Base-by-base conservation (phyloP, 2,797 vertebrate species). In the Eleutherodactylus coqui region DNA sequence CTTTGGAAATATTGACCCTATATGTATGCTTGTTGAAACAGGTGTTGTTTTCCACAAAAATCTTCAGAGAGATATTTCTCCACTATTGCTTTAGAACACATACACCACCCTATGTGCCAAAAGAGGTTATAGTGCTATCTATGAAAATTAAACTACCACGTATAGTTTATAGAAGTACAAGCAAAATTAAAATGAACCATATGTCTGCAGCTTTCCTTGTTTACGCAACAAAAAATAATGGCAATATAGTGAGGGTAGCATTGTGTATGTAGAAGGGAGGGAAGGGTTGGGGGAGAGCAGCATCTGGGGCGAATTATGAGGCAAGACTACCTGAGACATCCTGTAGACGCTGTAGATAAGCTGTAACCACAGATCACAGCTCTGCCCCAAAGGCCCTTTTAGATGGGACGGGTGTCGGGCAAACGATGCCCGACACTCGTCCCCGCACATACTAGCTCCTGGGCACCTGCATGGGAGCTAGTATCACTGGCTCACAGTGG, bases 21-120 rank as follows among this genome's bases (percentile, higher is more conserved):
- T 41, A 49, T 32, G 4, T 67, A 19, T 70, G 32, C 64, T 70
- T 79, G 72, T 75, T 84, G 27, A 75, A 76, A 76, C 72, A 83
- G 69, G 82, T 83, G 53, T 58, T 76, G 34, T 41, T 70, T 70
- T n/a, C 21, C 21, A 55, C 24, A 55, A 55, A 24, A 55, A n/a
- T n/a, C 8, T 8, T 55, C 19, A n/a, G 24, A 55, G 53, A n/a
- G 3, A 55, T n/a, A 10, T 41, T 24, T 70, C 8, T 21, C n/a
- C n/a, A n/a, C 17, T 38, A 70, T 41, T 41, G 8, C 38, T 38
- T 70, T 16, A 41, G 67, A 36, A 41, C 19, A 41, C 67, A 70
- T 41, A 10, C 16, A 24, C 34, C 9, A 24, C 24, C 19, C 41
- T 29, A 13, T 41, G 21, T 55, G 53, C 8, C 24, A 55, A 21